Percentiles rank a stretch among this genome's conserved stretches.
Evolutionary conservation across 1,140 invertebrate genomes (phyloP).

Genomic region (Protaetia brevitarsis): DNA sequence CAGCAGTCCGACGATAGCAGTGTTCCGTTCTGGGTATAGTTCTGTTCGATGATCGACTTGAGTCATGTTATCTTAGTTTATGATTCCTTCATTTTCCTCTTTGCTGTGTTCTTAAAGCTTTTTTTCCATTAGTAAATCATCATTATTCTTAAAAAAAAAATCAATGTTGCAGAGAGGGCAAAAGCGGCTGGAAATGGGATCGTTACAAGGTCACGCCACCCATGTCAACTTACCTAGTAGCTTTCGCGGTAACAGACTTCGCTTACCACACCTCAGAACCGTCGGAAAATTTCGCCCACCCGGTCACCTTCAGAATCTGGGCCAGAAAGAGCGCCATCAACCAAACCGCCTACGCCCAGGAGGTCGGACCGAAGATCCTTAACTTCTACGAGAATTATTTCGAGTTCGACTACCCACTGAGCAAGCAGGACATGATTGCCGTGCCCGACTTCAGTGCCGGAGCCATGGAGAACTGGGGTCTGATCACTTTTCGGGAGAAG

Average conservation of each 20-base stretch:
- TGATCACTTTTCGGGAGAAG: conserved; percentile 62
- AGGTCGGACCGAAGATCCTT: conserved; percentile 72
- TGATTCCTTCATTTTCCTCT: too few species aligned
- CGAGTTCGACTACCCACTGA: conserved; percentile 66
- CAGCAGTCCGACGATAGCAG: too few species aligned
- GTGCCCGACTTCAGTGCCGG: conserved; percentile 85
- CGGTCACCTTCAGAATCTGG: conserved; percentile 65
- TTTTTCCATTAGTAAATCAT: too few species aligned
- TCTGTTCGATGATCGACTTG: too few species aligned
- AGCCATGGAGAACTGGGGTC: conserved; percentile 78
- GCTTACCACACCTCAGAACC: conserved; percentile 54
- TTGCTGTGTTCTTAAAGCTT: too few species aligned
- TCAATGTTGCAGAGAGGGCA: not conserved
- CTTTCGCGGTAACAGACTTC: conserved; percentile 75
- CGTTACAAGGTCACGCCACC: conserved; percentile 66
- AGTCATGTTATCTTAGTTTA: too few species aligned
- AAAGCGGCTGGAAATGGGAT: conserved; percentile 59
- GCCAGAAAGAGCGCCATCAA: conserved; percentile 65
- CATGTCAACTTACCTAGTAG: conserved; percentile 82
- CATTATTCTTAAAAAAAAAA: not conserved
- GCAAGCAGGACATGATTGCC: conserved; percentile 83
- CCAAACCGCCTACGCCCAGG: conserved; percentile 56
- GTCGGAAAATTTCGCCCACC: conserved; percentile 46
- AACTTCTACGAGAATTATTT: conserved; percentile 80
- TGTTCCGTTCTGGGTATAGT: too few species aligned